phyloP scores from a whole-genome alignment of 2,113 vertebrate species.

The Synchiropus splendidus region DNA sequence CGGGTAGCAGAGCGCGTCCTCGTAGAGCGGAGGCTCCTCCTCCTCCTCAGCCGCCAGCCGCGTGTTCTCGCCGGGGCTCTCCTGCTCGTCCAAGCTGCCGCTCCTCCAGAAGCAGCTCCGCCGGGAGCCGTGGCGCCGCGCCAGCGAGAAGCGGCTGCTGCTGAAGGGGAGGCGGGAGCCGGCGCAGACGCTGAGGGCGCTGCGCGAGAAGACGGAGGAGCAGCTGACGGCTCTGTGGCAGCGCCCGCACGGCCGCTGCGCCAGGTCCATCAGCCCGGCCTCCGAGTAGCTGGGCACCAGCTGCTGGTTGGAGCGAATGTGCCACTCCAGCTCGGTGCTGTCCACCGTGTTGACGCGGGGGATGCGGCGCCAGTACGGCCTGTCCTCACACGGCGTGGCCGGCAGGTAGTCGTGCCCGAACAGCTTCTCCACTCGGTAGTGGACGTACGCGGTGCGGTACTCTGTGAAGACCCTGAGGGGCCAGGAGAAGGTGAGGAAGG shows the following conservation, averaged over 20 bases:
- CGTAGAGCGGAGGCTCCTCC: slow-evolving; percentile 85
- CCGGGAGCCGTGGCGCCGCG: slow-evolving; percentile 81
- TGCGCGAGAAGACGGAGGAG: slow-evolving; percentile 94
- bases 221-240: slow-evolving; percentile 91
- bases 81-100: slow-evolving; percentile 79
- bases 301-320: slow-evolving; percentile 94
- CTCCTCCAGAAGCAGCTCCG: slow-evolving; percentile 85
- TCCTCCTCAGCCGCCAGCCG: slow-evolving; percentile 74
- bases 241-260: slow-evolving; percentile 79
- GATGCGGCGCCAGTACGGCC: slow-evolving; percentile 80
- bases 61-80: slow-evolving; percentile 85
- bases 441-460: slow-evolving; percentile 85
- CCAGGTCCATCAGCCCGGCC: slow-evolving; percentile 89
- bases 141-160: slow-evolving; percentile 82
- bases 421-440: slow-evolving; percentile 93
- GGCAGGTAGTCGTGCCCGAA: slow-evolving; percentile 87
- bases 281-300: slow-evolving; percentile 95
- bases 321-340: slow-evolving; percentile 94
- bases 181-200: slow-evolving; percentile 87
- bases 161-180: slow-evolving; percentile 83
- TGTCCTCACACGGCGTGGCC: slow-evolving; percentile 80
- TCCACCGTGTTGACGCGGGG: slow-evolving; percentile 92
- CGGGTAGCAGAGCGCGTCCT: slow-evolving; percentile 89
- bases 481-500: slow-evolving; percentile 90
- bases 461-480: slow-evolving; percentile 87